These are phyloP conservation scores for Chiloscyllium punctatum DNA, from an alignment of 2,797 vertebrate species.

Conservation along the genomic window DNA sequence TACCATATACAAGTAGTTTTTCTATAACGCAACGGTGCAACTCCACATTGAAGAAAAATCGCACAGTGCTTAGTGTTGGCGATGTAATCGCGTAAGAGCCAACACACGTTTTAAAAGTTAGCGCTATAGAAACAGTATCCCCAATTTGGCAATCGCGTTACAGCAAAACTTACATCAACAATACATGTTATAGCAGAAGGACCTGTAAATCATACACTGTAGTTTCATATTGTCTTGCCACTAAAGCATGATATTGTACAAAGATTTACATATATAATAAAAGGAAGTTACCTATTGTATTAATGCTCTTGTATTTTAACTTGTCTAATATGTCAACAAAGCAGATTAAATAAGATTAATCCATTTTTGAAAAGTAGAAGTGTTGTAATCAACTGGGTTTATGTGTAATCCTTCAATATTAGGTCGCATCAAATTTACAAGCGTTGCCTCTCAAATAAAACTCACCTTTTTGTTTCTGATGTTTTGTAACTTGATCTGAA, in stretches of 20 bases:
- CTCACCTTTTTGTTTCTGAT: neutral
- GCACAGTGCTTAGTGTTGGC: too few relatives aligned
- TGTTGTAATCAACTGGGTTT: constrained; percentile 9
- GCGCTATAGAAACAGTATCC: too few relatives aligned
- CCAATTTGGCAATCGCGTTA: too few relatives aligned
- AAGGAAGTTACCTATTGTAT: neutral
- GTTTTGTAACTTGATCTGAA: neutral
- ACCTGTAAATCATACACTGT: neutral
- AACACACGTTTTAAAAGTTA: too few relatives aligned
- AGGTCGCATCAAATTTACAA: neutral
- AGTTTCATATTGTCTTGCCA: neutral
- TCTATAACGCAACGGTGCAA: too few relatives aligned
- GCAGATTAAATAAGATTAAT: neutral
- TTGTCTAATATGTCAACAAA: neutral
- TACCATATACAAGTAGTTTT: neutral
- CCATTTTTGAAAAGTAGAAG: neutral
- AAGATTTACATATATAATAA: neutral
- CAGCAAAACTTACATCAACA: too few relatives aligned
- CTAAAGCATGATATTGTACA: neutral
- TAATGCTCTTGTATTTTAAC: neutral
- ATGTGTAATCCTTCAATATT: neutral
- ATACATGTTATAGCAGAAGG: too few relatives aligned
- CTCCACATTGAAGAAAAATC: too few relatives aligned
- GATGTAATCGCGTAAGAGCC: too few relatives aligned
- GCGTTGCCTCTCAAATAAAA: neutral